Percentiles rank a stretch among this genome's conserved stretches.
These are phyloP conservation scores for Drosophila hamatofila DNA, from an alignment of 2,888 invertebrate genomes.

Conservation along the genomic window DNA sequence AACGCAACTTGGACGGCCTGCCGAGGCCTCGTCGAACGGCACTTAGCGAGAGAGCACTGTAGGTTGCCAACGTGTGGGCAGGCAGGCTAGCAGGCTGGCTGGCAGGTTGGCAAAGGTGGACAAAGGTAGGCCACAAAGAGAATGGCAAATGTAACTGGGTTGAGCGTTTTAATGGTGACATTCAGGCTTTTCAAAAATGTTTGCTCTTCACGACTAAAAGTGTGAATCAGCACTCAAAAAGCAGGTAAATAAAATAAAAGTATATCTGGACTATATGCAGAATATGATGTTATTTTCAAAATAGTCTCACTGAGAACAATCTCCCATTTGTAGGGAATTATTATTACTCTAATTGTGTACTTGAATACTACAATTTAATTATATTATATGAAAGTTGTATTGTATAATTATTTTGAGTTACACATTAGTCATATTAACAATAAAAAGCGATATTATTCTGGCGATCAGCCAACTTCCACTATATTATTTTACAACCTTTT, in stretches of 20 bases:
- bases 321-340: no score
- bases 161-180: conserved; percentile 59
- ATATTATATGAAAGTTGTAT: no score
- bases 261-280: not conserved
- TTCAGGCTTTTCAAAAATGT: conserved; percentile 33
- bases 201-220: conserved; percentile 4
- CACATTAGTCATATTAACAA: no score
- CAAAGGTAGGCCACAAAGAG: conserved; percentile 27
- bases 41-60: conserved; percentile 62
- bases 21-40: conserved; percentile 53
- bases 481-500: no score
- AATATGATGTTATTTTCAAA: no score
- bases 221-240: not conserved
- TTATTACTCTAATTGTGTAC: no score
- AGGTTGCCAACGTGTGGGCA: not conserved
- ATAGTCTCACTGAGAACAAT: no score
- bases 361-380: no score
- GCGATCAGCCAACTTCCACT: no score
- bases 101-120: conserved; percentile 11
- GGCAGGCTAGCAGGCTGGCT: not conserved
- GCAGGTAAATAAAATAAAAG: not conserved
- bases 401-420: no score
- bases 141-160: conserved; percentile 41
- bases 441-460: no score
- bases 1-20: conserved; percentile 27